Percentiles rank a stretch among this genome's conserved stretches.
These are phyloP conservation scores for Tineola bisselliella DNA, from an alignment of 2,888 invertebrate species.

Conservation along the genomic window DNA sequence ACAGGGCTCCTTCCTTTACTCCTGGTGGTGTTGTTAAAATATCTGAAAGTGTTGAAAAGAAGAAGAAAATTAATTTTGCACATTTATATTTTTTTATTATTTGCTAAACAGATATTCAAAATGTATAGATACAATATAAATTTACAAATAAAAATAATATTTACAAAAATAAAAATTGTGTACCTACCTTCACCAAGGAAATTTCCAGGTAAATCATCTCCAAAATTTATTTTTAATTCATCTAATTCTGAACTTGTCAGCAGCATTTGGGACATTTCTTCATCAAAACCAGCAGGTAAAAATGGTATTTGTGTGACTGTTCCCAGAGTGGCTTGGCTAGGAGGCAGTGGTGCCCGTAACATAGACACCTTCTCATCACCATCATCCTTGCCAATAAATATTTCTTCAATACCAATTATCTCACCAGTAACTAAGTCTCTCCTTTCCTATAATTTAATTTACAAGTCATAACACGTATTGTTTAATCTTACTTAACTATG, in stretches of 20 bases:
- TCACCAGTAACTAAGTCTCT: conserved; percentile 81
- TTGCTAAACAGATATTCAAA: too few species aligned
- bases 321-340: conserved; percentile 76
- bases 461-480: too few species aligned
- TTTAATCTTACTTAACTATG: background rate
- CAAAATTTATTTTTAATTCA: conserved; percentile 48
- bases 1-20: conserved; percentile 67
- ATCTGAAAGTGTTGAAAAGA: conserved; percentile 38
- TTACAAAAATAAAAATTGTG: too few species aligned
- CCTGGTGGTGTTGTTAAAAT: conserved; percentile 74
- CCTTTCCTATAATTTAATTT: conserved; percentile 59
- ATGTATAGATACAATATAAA: too few species aligned
- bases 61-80: conserved; percentile 6
- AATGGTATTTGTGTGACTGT: conserved; percentile 85
- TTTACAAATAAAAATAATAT: too few species aligned
- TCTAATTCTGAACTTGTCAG: conserved; percentile 37
- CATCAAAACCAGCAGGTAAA: conserved; percentile 85
- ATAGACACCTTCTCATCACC: conserved; percentile 72
- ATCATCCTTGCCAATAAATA: conserved; percentile 58
- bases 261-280: conserved; percentile 57
- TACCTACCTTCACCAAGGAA: conserved; percentile 65
- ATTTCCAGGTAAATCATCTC: conserved; percentile 47
- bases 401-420: conserved; percentile 70
- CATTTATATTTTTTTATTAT: too few species aligned
- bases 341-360: conserved; percentile 78